Base-by-base conservation (phyloP, 2,113 vertebrate species). In the Rhinichthys klamathensis region DNA sequence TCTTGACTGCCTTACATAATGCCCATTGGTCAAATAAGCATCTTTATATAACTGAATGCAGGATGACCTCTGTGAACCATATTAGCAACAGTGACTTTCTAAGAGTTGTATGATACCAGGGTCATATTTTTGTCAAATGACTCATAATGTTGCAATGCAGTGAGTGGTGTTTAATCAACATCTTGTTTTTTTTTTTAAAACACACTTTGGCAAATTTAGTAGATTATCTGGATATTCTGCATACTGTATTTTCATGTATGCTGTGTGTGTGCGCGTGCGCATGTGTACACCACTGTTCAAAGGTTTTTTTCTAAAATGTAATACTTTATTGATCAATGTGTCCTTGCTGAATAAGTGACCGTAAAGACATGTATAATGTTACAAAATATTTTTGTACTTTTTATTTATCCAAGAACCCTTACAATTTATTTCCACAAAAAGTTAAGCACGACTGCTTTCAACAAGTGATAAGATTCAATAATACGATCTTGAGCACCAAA, bases 11-110 rank as follows among this genome's bases (percentile, higher is more conserved):
- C 38, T 70, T 80, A 51, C 27, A 46, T 70, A 60, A 46, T 25
- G 35, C 56, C 46, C n/a, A 16, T 30, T 18, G 10, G 83, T 77
- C 73, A 16, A 60, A 72, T 46, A 27, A 74, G 54, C 13, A 49
- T 25, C 63, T 80, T 80, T 72, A 60, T 72, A 27, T 63, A 74
- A 80, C 2, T 81, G 18, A 81, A 81, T n/a, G 12, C 27, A 69
- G 25, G 60, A 12, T 81, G 63, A 69, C 41, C 16, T 51, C 18
- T 30, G 16, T 81, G 27, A 69, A 69, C 44, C 21, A 3, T 54
- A 30, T 80, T 80, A 44, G 41, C 30, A 77, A 35, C 23, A 30
- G n/a, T 80, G 10, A 46, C 38, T 46, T 61, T 27, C 38, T 27
- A 16, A 63, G 13, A 46, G 35, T 13, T 63, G 6, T 18, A 58